phyloP scores from a whole-genome alignment of 2,888 invertebrate species.

The Alsophila aescularia region DNA sequence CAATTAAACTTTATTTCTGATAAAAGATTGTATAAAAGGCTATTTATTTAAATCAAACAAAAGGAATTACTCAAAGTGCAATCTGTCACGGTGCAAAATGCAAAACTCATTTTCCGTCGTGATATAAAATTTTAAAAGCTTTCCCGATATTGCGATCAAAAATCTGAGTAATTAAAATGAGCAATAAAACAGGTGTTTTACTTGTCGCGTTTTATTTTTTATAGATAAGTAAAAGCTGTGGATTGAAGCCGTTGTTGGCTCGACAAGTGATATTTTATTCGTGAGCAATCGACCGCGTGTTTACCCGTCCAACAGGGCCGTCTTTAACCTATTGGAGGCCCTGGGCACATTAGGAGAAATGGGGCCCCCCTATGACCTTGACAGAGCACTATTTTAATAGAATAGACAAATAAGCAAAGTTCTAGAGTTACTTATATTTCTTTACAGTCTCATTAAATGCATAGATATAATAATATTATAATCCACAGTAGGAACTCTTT shows the following conservation, averaged over 20 bases:
- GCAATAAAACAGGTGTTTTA: constrained; percentile 52
- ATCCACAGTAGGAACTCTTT: too few species aligned
- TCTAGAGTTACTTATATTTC: too few species aligned
- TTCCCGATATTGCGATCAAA: constrained; percentile 51
- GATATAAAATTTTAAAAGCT: constrained; percentile 58
- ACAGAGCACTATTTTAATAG: too few species aligned
- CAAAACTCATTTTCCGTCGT: constrained; percentile 32
- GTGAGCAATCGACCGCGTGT: constrained; percentile 62
- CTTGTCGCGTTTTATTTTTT: constrained; percentile 52
- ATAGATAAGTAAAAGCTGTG: constrained; percentile 62
- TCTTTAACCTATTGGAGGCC: too few species aligned
- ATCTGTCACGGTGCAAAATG: constrained; percentile 58
- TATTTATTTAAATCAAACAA: constrained; percentile 34
- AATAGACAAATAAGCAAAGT: too few species aligned
- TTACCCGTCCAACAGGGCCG: too few species aligned
- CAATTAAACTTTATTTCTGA: constrained; percentile 7
- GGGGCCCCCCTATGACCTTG: too few species aligned
- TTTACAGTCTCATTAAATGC: too few species aligned
- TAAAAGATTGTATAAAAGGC: constrained; percentile 16
- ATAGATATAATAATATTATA: too few species aligned
- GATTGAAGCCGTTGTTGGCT: constrained; percentile 51
- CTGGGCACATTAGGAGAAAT: too few species aligned
- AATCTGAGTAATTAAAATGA: constrained; percentile 58
- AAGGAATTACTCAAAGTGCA: constrained; percentile 59
- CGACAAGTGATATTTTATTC: constrained; percentile 68